Evolutionary conservation across 2,797 vertebrate genomes (phyloP).

Genomic region (Sebastes oblongus): DNA sequence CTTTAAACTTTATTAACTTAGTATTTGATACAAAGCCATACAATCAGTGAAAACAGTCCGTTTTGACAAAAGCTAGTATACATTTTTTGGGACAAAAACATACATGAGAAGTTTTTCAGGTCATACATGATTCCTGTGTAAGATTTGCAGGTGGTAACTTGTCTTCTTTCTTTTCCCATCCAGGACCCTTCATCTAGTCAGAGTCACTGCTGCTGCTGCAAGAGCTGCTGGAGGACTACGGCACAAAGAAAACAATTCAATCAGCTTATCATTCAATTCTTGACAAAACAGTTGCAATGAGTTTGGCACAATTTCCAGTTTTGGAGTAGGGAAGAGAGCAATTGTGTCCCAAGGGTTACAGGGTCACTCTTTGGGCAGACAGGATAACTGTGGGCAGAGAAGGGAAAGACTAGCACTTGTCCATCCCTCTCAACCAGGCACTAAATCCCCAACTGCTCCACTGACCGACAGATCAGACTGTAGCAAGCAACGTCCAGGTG

Average conservation of each 20-base stretch:
- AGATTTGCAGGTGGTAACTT: background rate
- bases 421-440: background rate
- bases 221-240: slow-evolving; percentile 60
- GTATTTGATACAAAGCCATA: background rate
- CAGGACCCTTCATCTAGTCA: slow-evolving; percentile 30
- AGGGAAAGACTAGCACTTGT: no score
- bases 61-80: background rate
- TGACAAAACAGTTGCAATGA: background rate
- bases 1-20: background rate
- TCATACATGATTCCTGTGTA: background rate
- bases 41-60: background rate
- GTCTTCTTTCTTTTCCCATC: background rate
- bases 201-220: slow-evolving; percentile 48
- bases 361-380: background rate
- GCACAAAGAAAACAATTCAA: background rate
- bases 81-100: background rate
- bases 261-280: background rate
- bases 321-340: background rate
- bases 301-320: background rate
- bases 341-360: background rate
- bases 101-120: background rate
- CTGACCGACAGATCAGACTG: background rate
- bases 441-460: background rate
- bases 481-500: background rate
- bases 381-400: background rate